phyloP scores from a whole-genome alignment of 2,797 vertebrate species.

The Discoglossus pictus region DNA sequence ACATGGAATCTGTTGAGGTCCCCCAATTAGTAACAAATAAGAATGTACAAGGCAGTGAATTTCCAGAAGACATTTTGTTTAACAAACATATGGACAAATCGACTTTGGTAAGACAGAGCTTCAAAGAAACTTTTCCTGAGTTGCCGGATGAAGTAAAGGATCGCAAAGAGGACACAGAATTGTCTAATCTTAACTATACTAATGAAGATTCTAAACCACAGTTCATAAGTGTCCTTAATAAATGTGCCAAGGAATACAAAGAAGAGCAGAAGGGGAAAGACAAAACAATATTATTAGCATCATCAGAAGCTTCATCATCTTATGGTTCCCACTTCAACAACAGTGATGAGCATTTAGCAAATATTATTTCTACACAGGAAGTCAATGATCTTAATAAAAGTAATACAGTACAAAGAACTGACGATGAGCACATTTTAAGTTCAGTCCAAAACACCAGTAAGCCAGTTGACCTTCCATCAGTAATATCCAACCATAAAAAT shows the following conservation, averaged over 20 bases:
- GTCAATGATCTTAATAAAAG: neutral
- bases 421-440: accelerated
- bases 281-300: neutral
- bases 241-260: neutral
- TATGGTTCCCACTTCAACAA: constrained; percentile 22
- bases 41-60: neutral
- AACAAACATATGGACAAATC: neutral
- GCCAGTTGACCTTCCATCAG: neutral
- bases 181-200: too few relatives aligned
- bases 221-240: constrained; percentile 11
- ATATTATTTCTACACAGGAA: neutral
- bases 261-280: neutral
- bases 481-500: neutral
- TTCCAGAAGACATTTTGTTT: accelerated
- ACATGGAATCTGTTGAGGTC: neutral
- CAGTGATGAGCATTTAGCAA: neutral
- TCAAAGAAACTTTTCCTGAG: too few relatives aligned
- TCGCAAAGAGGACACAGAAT: too few relatives aligned
- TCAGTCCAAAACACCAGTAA: neutral
- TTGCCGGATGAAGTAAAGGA: too few relatives aligned
- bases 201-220: neutral
- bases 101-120: neutral
- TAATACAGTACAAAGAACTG: neutral
- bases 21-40: neutral
- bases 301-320: neutral